A percentile compares a stretch with the other conserved stretches of the same genome.
These are phyloP conservation scores for Metacarcinus magister DNA, from an alignment of 2,888 invertebrate species.

Conservation along the genomic window DNA sequence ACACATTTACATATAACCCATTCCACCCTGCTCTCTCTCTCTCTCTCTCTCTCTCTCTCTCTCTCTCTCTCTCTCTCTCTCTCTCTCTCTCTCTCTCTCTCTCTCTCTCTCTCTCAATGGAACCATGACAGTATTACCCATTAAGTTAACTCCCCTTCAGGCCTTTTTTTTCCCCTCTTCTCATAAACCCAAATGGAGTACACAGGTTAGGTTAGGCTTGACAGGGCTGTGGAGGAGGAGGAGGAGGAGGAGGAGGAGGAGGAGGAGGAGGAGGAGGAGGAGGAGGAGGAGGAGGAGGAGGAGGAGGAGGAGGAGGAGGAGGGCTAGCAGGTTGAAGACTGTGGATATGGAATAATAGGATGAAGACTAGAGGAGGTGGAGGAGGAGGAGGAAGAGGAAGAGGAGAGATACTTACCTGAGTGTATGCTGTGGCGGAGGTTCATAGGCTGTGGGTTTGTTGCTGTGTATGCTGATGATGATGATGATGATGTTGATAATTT, in stretches of 20 bases:
- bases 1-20: not conserved
- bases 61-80: no score
- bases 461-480: no score
- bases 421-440: no score
- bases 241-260: conserved; percentile 42
- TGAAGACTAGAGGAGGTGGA: no score
- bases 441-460: no score
- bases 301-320: no score
- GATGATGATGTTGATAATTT: no score
- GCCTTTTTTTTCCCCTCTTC: no score
- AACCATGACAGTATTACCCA: conserved; percentile 54
- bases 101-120: conserved; percentile 51
- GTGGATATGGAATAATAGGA: no score
- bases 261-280: not conserved
- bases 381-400: no score
- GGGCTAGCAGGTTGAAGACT: no score
- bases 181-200: not conserved
- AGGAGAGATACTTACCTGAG: no score
- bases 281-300: not conserved
- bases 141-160: not conserved
- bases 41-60: not conserved
- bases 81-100: not conserved
- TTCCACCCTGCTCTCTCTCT: not conserved
- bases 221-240: not conserved
- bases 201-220: not conserved